Evolutionary conservation across 30 jellyfish, hydroid and myxozoan genomes (phyloP), one percentile per base, ranked within the genome.

Genomic region (Aurelia sp.): DNA sequence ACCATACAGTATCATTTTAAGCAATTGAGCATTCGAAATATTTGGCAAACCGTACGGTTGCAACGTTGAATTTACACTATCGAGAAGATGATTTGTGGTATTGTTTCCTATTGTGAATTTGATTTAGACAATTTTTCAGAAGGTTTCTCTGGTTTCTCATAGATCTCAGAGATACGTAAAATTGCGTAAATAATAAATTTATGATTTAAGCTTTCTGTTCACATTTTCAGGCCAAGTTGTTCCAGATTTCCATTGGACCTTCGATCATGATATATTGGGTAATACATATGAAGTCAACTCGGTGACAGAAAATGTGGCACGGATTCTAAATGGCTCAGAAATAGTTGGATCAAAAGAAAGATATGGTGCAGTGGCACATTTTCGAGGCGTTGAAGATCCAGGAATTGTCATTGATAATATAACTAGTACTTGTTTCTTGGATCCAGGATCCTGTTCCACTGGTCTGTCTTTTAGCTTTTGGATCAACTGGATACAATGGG

Each of bases 181-280:
- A 3, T 44, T 44, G 55, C 55, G 15, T 0, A 12, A 8, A 44
- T 7, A 8, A 44, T 27, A 27, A 27, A 27, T 44, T 1, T 0
- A 3, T 8, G 55, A 44, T 44, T 44, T 44, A 7, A 44, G 13
- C 16, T 44, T 44, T 44, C 55, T 44, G 13, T 17, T 8, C 2
- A n/a, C 2, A 15, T 20, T 35, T 17, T 13, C 84, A 81, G 91
- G 83, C 83, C 35, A 15, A 33, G 15, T 48, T 18, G 67, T 19
- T 19, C 83, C 91, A 30, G 91, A 81, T 31, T 52, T 63, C 18
- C 91, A 81, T n/a, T 81, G 91, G 91, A 52, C 91, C 31, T 81
- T 81, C 60, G 91, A 81, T 52, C 30, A 52, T 63, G 21, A 51
- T 57, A 74, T 66, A 17, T 65, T 21, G 50, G 35, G 21, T 0